Evolutionary conservation across 2,888 invertebrate species (phyloP), one percentile per base, ranked within the genome.

Genomic region (Cactoblastis cactorum): DNA sequence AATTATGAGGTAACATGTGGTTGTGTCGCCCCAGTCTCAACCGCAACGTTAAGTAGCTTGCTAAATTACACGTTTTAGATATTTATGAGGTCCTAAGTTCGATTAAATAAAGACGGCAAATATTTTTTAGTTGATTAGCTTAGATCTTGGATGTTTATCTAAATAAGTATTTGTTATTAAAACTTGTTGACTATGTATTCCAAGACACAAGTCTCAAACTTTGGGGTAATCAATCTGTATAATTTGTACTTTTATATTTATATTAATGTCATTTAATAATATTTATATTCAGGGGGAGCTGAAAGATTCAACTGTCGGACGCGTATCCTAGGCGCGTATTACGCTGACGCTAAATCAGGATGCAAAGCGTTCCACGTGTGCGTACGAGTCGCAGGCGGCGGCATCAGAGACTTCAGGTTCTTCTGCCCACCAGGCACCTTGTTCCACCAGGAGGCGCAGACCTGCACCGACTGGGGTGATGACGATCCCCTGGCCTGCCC

Each of bases 351-450:
- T 2, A 95, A 96, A 76, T 94, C 96, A 24, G 94, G 95, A 74
- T 96, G 96, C 82, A 96, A 96, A 77, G 95, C 96, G 87, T 96
- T 96, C 84, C 96, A 96, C 77, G 95, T 96, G 54, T 97, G 97
- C 77, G 96, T 96, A 58, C 94, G 95, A 71, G 94, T 95, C 35
- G 94, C 95, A 33, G 96, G 96, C 61, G 92, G 94, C 45, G 94
- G 94, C 67, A 91, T 95, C 53, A 92, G 95, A 77, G 95, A 95
- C 86, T 95, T 94, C 91, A 93, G 96, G 71, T 97, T 97, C 89
- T 92, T 96, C 75, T 97, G 96, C 73, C 96, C 96, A 33, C 96
- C 97, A 65, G 95, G 95, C 62, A 97, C 97, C 1, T 93, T 96
- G 59, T 97, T 97, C 86, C 96, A 97, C 82, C 96, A 97, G 77